Base-by-base conservation (phyloP, 1,140 invertebrate genomes). In the Vanessa atalanta region DNA sequence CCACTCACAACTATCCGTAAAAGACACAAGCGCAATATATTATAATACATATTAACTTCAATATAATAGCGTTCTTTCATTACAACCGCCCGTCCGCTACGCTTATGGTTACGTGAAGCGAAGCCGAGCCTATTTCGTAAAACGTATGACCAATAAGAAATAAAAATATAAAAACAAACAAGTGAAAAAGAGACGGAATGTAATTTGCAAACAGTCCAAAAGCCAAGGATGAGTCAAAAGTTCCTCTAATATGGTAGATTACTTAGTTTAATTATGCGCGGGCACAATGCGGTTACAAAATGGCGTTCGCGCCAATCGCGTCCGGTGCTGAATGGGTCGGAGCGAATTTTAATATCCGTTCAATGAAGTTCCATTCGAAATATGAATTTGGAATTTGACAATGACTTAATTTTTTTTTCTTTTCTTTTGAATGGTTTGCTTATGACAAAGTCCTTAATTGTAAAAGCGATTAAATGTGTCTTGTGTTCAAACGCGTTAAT, bases 211-310 rank as follows among this genome's bases (percentile, higher is more conserved):
- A 81, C 81, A 79, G 76, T 64, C 60, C 55, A 72, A 69, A 78
- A 72, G 65, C 47, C 43, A 61, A 69, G 64, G 20, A 70, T 85
- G 83, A 86, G 73, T 85, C 84, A 86, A 81, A 81, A 75, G 75
- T 78, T 73, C 73, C 16, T 20, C 80, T 81, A 87, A 87, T 86
- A 81, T 81, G 78, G 79, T 53, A 74, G 79, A 81, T 84, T 83
- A 83, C 74, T 80, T 79, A 77, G 67, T 79, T 81, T 77, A 85
- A 82, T 83, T 85, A 83, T 87, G 82, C 81, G 76, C 72, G 77
- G 75, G 72, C 75, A 78, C 85, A 82, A 80, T 84, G 85, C 83
- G 76, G 65, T 79, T 76, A 79, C 77, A 85, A 84, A 79, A 88
- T 88, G 87, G 87, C 83, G 76, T 78, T 76, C 80, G 81, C 82